Evolutionary conservation across 2,888 invertebrate genomes (phyloP).

Genomic region (Myopa testacea): DNA sequence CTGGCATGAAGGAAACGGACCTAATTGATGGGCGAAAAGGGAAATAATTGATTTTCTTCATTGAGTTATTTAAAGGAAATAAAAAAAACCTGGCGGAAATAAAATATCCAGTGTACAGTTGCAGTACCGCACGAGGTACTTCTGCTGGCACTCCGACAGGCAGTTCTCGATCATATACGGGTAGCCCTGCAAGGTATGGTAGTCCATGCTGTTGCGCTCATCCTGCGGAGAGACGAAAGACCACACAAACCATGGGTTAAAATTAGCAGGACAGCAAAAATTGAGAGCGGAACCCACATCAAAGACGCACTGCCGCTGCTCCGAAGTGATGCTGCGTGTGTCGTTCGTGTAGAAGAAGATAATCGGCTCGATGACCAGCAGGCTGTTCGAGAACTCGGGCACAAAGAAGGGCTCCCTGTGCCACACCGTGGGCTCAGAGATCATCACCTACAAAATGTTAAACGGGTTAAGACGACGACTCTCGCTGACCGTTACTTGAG

Average conservation of each 20-base stretch:
- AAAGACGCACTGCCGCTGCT: conserved; percentile 47
- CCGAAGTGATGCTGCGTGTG: conserved; percentile 56
- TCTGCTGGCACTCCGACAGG: conserved; percentile 65
- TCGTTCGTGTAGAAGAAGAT: conserved; percentile 61
- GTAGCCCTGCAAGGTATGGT: conserved; percentile 61
- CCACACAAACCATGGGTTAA: no score
- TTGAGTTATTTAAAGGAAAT: neutral
- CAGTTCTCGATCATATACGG: conserved; percentile 66
- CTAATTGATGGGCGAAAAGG: conserved; percentile 44
- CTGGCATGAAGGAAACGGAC: conserved; percentile 56
- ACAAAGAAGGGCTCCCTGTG: conserved; percentile 54
- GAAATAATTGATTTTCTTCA: neutral
- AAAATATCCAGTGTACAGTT: conserved; percentile 67
- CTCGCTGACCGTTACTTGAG: neutral
- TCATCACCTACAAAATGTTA: conserved; percentile 50
- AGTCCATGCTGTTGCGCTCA: conserved; percentile 52
- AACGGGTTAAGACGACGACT: neutral
- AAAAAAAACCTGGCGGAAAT: conserved; percentile 54
- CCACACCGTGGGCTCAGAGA: conserved; percentile 62
- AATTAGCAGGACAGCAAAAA: no score
- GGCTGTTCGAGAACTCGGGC: conserved; percentile 59
- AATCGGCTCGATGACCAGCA: conserved; percentile 60
- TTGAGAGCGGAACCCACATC: neutral
- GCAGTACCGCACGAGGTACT: conserved; percentile 62
- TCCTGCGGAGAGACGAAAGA: neutral